Conservation (phyloP, 2,113 vertebrate genomes). For the Pachycephala philippinensis region DNA sequence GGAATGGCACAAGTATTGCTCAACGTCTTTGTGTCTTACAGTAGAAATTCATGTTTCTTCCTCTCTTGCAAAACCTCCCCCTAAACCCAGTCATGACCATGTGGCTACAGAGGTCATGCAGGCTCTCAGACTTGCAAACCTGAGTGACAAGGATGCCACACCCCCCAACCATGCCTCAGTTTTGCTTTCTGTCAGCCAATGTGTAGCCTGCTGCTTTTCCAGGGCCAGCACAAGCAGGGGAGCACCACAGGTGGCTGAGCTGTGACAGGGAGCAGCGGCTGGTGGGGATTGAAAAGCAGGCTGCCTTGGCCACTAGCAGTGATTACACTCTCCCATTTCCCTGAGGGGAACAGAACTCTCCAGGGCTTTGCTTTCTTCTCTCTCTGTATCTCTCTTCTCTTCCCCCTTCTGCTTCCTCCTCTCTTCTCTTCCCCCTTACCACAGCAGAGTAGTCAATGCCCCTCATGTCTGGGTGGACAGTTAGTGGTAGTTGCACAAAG, state of each 20-base stretch:
- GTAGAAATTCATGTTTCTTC: background rate
- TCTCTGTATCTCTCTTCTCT: background rate
- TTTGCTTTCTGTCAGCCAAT: background rate
- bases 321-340: background rate
- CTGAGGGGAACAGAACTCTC: background rate
- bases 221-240: background rate
- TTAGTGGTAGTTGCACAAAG: background rate
- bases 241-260: background rate
- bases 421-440: background rate
- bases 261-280: background rate
- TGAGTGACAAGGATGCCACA: background rate
- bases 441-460: background rate
- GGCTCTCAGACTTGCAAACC: background rate
- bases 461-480: background rate
- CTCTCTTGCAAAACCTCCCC: background rate
- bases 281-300: background rate
- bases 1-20: background rate
- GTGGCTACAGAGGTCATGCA: background rate
- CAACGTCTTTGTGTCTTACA: background rate
- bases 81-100: background rate
- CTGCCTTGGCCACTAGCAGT: background rate
- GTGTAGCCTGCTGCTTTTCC: background rate
- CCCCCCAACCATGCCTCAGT: background rate
- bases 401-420: background rate
- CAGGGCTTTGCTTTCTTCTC: background rate